These are phyloP conservation scores for Colistium nudipinnis DNA, from an alignment of 2,113 vertebrate genomes.

Conservation along the genomic window DNA sequence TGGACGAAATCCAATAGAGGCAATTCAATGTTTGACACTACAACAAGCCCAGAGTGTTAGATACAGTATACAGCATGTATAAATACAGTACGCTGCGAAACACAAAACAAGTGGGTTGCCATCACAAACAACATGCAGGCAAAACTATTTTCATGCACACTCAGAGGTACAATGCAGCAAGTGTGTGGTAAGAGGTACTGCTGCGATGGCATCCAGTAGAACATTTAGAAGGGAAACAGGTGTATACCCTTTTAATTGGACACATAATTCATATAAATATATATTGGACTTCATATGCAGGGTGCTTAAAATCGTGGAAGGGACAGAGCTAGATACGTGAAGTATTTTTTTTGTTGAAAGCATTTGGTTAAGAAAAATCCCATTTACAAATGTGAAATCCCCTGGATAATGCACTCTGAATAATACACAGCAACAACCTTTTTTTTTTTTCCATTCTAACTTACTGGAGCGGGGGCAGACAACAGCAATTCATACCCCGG, in stretches of 20 bases:
- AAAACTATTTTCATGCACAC: conserved; percentile 40
- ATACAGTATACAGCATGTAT: neutral
- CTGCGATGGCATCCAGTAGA: neutral
- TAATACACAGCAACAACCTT: neutral
- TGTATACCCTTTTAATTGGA: neutral
- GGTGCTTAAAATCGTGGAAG: neutral
- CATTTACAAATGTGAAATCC: neutral
- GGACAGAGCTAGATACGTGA: no score
- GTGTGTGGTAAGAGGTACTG: neutral
- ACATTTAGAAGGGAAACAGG: neutral
- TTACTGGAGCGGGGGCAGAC: neutral
- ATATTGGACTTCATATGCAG: neutral
- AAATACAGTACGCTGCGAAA: conserved; percentile 4
- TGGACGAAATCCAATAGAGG: no score
- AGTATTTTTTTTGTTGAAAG: no score
- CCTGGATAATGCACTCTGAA: neutral
- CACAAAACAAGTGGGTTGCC: conserved; percentile 56
- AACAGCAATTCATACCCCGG: no score
- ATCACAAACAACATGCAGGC: conserved; percentile 58
- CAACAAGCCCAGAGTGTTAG: no score
- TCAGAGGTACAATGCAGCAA: neutral
- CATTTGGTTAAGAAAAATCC: neutral
- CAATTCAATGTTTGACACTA: no score
- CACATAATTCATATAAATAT: neutral
- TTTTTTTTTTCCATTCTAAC: neutral